Evolutionary conservation across 2,797 vertebrate genomes (phyloP), one percentile per base, ranked within the genome.

Genomic region (Eleutherodactylus coqui): DNA sequence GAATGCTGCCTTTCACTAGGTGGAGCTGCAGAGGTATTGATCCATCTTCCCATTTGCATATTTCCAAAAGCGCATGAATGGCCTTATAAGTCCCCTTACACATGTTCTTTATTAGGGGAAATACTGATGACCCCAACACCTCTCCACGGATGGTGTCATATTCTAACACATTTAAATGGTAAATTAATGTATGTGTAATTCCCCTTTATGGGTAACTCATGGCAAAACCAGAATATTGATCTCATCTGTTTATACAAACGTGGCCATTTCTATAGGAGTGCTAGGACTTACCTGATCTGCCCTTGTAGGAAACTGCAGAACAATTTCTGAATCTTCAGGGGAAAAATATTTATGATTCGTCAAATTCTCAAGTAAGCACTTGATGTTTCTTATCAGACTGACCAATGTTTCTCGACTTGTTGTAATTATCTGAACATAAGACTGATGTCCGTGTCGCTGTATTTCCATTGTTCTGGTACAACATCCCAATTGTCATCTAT

Each of bases 291-390:
- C 98, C 96, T 97, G 96, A 85, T 97, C 95, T 0, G 96, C 90
- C 91, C 94, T 96, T 58, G 97, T 98, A 76, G 89, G 82, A 72
- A 94, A 95, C 5, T 92, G 95, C 49, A 92, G 92, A 14, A 96
- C 93, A 0, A 97, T 97, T 91, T 99, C 98, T 0, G 93, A 94
- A 6, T 99, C 98, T 85, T 99, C 98, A 0, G 85, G 87, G 0
- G 97, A 97, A 91, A 98, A 92, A 91, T 96, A 97, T 58, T 92
- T 95, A 0, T 93, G 93, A 73, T 90, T 76, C 43, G 91, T 79
- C 89, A 99, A 90, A 92, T 99, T 99, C 92, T 98, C 96, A 89
- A 98, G 88, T 91, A 99, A 88, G 86, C 97, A 98, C 90, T 95
- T 96, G 0, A 95, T 93, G 88, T 97, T 98, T 85, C 89, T 95